These are phyloP conservation scores for Geotrypetes seraphini DNA, from an alignment of 2,797 vertebrate species.

Conservation along the genomic window DNA sequence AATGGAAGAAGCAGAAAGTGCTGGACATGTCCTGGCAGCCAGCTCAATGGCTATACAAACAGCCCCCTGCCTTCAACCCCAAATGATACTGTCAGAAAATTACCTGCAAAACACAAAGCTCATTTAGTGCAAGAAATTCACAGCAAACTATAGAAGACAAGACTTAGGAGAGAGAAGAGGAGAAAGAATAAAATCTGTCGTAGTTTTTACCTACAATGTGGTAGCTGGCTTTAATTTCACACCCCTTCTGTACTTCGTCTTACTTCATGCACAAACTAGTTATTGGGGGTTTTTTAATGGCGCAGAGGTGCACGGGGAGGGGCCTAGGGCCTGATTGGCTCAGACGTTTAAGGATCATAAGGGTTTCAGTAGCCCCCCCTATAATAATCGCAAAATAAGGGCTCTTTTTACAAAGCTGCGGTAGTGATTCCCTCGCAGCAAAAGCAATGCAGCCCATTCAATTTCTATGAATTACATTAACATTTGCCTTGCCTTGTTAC, in stretches of 20 bases:
- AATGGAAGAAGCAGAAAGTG: conserved; percentile 39
- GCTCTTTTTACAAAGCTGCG: too few relatives aligned
- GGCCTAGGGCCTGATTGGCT: too few relatives aligned
- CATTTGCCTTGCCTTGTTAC: too few relatives aligned
- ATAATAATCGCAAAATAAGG: too few relatives aligned
- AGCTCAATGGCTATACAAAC: conserved; percentile 50
- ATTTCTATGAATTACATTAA: too few relatives aligned
- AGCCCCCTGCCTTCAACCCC: conserved; percentile 30
- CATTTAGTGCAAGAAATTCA: conserved; percentile 40
- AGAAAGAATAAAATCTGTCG: conserved; percentile 21
- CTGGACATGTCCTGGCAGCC: conserved; percentile 40
- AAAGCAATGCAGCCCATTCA: too few relatives aligned
- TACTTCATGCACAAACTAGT: conserved; percentile 15
- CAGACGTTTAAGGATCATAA: too few relatives aligned
- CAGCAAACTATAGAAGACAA: conserved; percentile 26
- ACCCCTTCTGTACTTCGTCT: conserved; percentile 18
- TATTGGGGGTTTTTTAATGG: background rate
- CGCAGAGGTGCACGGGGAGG: too few relatives aligned
- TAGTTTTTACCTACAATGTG: conserved; percentile 19
- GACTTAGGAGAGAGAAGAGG: conserved; percentile 10
- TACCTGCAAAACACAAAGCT: conserved; percentile 45
- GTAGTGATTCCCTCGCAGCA: too few relatives aligned
- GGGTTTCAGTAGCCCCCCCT: too few relatives aligned
- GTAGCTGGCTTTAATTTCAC: conserved; percentile 20
- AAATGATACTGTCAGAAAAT: conserved; percentile 55